Percentiles rank a stretch among this genome's conserved stretches.
These are phyloP conservation scores for Caenorhabditis imperialis DNA, from an alignment of 2,888 invertebrate species.

Conservation along the genomic window DNA sequence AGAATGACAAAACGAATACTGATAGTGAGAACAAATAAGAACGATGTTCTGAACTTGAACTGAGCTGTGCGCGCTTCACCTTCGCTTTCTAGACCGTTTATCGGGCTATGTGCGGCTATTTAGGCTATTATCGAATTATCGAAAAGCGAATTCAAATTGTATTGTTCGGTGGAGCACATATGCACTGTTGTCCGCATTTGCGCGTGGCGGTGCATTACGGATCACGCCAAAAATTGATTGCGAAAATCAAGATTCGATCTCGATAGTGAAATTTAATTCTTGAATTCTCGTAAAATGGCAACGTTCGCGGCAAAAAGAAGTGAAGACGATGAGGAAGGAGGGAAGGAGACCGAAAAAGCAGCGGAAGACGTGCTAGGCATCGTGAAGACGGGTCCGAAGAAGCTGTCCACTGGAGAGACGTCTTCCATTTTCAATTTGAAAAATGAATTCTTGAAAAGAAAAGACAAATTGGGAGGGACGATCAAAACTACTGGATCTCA, in stretches of 20 bases:
- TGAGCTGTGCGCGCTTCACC: too few species aligned
- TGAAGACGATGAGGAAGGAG: slow-evolving; percentile 29
- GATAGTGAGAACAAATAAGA: too few species aligned
- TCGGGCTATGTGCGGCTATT: too few species aligned
- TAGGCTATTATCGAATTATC: too few species aligned
- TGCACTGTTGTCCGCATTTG: slow-evolving; percentile 25
- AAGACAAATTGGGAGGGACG: slow-evolving; percentile 8
- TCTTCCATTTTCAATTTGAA: slow-evolving; percentile 56
- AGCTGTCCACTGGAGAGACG: slow-evolving; percentile 44
- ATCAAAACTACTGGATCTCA: slow-evolving; percentile 17
- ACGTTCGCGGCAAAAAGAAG: neutral
- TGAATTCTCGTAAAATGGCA: slow-evolving; percentile 31
- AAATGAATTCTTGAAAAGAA: slow-evolving; percentile 54
- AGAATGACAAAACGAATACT: too few species aligned
- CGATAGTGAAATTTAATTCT: too few species aligned
- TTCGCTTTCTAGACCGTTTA: too few species aligned
- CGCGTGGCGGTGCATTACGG: slow-evolving; percentile 36
- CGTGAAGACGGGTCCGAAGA: slow-evolving; percentile 46
- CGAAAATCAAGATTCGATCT: neutral
- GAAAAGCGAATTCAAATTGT: too few species aligned
- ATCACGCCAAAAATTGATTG: neutral
- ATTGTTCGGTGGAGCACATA: slow-evolving; percentile 13
- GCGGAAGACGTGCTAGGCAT: slow-evolving; percentile 33
- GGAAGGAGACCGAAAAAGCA: slow-evolving; percentile 3
- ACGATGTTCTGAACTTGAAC: too few species aligned